These are phyloP conservation scores for Drosophila emarginata DNA, from an alignment of 2,888 invertebrate genomes.

Conservation along the genomic window DNA sequence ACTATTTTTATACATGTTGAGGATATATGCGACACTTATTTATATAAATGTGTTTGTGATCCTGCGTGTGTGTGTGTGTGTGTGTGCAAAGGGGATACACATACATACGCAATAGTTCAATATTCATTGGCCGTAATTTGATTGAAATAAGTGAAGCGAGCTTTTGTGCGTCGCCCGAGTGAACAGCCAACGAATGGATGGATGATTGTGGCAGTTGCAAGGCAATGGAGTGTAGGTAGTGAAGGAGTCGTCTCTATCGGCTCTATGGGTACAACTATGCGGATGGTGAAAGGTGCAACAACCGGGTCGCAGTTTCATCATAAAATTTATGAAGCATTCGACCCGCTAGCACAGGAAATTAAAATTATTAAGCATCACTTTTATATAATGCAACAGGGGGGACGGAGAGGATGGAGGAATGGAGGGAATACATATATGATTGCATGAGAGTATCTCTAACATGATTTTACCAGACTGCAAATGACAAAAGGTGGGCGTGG, in stretches of 20 bases:
- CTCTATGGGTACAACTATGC: conserved; percentile 2
- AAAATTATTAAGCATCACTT: conserved; percentile 59
- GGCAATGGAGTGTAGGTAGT: background rate
- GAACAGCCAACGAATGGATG: conserved; percentile 51
- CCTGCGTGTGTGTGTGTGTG: background rate
- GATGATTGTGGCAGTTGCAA: no score
- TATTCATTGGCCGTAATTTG: conserved; percentile 78
- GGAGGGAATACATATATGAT: background rate
- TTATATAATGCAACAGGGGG: background rate
- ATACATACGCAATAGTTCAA: conserved; percentile 62
- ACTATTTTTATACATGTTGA: conserved; percentile 26
- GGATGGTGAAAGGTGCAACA: conserved; percentile 12
- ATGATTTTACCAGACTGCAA: background rate
- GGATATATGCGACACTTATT: background rate
- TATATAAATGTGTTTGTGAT: background rate
- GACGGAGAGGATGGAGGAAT: background rate
- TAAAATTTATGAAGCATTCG: conserved; percentile 65
- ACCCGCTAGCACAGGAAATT: conserved; percentile 56
- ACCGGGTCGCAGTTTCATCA: conserved; percentile 49
- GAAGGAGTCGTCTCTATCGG: no score
- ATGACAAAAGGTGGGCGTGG: background rate
- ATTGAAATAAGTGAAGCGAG: conserved; percentile 70
- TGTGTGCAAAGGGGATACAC: conserved; percentile 12
- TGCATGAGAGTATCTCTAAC: conserved; percentile 6
- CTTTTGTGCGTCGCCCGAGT: conserved; percentile 72